Base-by-base conservation (phyloP, 2,888 invertebrate species). In the Bembecia ichneumoniformis region DNA sequence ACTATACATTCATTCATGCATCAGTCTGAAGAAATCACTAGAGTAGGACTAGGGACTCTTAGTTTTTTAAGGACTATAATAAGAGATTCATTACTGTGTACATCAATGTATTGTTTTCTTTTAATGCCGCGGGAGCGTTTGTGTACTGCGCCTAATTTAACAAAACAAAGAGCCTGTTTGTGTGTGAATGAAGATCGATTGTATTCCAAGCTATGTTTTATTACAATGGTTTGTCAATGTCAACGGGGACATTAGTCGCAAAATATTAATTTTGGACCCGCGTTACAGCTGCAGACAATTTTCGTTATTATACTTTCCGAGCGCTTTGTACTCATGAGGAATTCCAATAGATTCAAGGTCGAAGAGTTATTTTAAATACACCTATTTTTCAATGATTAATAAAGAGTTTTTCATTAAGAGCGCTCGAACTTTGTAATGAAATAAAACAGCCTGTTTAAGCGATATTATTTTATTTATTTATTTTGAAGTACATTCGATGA, bases 121-220 rank as follows among this genome's bases (percentile, higher is more conserved):
- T 55, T 55, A 52, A 55, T 51, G 49, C 53, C 47, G 51, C 47
- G 40, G 50, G 53, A 44, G 48, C 56, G 40, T 14, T 40, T 40
- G 46, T 53, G 53, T 57, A 57, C 59, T 56, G 49, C 60, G 59
- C 57, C 55, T 66, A 64, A 67, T 67, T 65, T 64, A 57, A 56
- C 55, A 58, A 66, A 66, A 67, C 64, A 64, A 66, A 66, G 49
- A 43, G 47, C 43, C 47, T 46, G 20, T 48, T 47, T 47, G 48
- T 54, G 50, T 47, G 40, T 47, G 48, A 52, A 52, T 50, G 47
- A 50, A 55, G 55, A 57, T 55, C 51, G 50, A 58, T 54, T 36
- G 48, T 47, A 48, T 49, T 52, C 49, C 49, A 56, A 55, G 48
- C 17, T 36, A 47, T 48, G 15, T 43, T 48, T 43, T 34, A 43